A percentile compares a stretch with the other conserved stretches of the same genome.
Conservation (phyloP, 2,797 vertebrate species). For the Brachyrhaphis roseni region DNA sequence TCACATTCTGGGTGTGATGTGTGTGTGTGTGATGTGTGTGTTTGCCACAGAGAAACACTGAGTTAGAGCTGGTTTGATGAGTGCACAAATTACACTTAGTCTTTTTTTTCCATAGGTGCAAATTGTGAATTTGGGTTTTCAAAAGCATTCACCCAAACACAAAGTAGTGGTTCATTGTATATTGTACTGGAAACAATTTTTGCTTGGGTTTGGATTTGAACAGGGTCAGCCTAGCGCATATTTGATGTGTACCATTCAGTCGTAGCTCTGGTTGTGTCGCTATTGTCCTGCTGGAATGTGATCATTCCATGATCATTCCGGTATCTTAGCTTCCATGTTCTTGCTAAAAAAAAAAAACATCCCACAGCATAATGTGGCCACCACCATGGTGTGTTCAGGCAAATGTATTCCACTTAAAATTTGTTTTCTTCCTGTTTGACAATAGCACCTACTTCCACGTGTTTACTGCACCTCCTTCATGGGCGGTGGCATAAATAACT, state of each 20-base stretch:
- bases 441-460: too few species aligned
- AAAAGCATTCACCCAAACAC: neutral
- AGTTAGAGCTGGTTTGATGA: slow-evolving; percentile 47
- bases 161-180: neutral
- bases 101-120: neutral
- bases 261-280: neutral
- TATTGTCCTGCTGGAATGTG: neutral
- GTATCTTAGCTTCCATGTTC: neutral
- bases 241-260: neutral
- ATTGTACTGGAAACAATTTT: too few species aligned
- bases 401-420: neutral
- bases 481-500: neutral
- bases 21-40: slow-evolving; percentile 25
- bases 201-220: neutral
- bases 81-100: slow-evolving; percentile 32
- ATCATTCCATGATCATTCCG: too few species aligned
- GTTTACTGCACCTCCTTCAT: neutral
- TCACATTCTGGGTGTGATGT: slow-evolving; percentile 35
- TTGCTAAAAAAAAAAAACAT: neutral
- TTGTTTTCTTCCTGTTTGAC: neutral
- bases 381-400: neutral
- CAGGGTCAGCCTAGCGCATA: neutral
- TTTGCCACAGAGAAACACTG: slow-evolving; percentile 32
- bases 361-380: neutral
- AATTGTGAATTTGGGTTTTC: neutral